Evolutionary conservation across 2,888 invertebrate species (phyloP), one percentile per base, ranked within the genome.

Genomic region (Ceriagrion tenellum): DNA sequence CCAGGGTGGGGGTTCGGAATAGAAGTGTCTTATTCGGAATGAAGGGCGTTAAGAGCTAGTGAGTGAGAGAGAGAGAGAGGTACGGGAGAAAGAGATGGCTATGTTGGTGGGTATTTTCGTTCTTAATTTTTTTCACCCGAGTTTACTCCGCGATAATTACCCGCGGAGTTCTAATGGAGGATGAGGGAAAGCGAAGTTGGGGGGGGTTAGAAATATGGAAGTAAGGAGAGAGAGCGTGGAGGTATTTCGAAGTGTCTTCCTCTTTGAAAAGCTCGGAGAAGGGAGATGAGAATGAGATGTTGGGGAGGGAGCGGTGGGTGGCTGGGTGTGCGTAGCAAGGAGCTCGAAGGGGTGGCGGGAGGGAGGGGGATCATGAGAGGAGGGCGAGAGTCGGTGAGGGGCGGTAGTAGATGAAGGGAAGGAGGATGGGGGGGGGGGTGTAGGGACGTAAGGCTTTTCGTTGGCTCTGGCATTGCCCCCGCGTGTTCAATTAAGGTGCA

Each of bases 401-500:
- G 59, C 59, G 59, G 20, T 2, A 20, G 59, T 59, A 47, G 59
- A 59, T 59, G 56, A 90, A 59, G 30, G 59, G 59, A 26, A 63
- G 63, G 40, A 26, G 8, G 91, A 40, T 40, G 40, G 35, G 23
- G 63, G 18, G 26, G 88, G 88, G 88, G 89, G 4, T 20, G 88
- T 26, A 10, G 20, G 55, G 30, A 63, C 8, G 91, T 23, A 55
- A 40, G 47, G 40, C 40, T 35, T 47, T 55, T 90, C 47, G 88
- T 40, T 6, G 89, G 55, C 63, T 91, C 91, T 91, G 91, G 59
- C 91, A 91, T 91, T 91, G 91, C 91, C 63, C 91, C 63, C 91
- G 91, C 91, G 91, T 91, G 63, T 91, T 91, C 91, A 91, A 91
- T 91, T 91, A 91, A 91, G 91, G 63, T 69, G 91, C 91, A 63